phyloP scores from a whole-genome alignment of 2,113 vertebrate genomes.

The Callocephalon fimbriatum region DNA sequence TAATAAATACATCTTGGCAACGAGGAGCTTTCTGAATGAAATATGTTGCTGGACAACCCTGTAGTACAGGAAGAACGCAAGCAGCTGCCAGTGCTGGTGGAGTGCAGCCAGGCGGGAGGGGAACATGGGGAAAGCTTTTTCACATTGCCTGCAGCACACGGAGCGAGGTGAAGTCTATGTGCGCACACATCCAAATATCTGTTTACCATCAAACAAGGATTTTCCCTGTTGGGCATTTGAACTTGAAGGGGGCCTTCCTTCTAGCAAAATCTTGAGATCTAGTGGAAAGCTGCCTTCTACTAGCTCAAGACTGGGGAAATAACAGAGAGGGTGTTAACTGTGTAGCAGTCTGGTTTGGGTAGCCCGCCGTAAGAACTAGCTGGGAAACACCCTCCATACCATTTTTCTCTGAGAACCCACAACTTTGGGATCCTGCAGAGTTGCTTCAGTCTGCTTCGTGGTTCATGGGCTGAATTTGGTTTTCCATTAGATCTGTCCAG shows the following conservation, averaged over 20 bases:
- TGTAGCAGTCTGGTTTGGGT: background rate
- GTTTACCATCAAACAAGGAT: constrained; percentile 14
- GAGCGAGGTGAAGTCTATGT: background rate
- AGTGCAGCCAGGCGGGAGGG: constrained; percentile 8
- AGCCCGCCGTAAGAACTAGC: background rate
- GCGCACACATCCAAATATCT: background rate
- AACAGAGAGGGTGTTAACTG: background rate
- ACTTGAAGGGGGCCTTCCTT: background rate
- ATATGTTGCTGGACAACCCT: constrained; percentile 60
- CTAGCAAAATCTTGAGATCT: background rate
- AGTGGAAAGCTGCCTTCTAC: background rate
- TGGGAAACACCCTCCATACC: background rate
- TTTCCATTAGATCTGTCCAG: background rate
- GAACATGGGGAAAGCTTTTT: constrained; percentile 38
- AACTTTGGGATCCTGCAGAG: background rate
- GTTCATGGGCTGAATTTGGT: background rate
- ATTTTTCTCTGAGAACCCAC: background rate
- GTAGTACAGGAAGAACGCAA: constrained; percentile 41
- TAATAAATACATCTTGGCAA: constrained; percentile 65
- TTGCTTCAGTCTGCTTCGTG: background rate
- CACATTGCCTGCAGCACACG: background rate
- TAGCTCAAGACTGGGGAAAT: background rate
- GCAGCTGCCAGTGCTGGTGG: constrained; percentile 18
- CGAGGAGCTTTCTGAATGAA: constrained; percentile 44
- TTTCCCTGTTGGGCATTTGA: background rate